Conservation (phyloP, 2,113 vertebrate species). For the Perognathus longimembris region DNA sequence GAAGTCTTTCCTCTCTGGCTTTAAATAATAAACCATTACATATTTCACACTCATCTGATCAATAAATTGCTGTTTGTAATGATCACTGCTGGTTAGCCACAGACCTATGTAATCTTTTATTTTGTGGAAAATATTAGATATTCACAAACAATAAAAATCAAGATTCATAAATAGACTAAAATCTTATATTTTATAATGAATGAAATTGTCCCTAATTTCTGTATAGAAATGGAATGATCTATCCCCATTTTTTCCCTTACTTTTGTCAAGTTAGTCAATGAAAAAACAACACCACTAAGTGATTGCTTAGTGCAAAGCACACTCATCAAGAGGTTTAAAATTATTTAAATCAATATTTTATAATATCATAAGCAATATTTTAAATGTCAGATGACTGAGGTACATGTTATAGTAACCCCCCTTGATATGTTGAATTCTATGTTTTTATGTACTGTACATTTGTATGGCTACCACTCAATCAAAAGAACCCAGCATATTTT, state of each 20-base stretch:
- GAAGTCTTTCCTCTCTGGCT: neutral
- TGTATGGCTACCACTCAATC: neutral
- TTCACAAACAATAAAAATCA: constrained; percentile 5
- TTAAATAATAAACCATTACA: neutral
- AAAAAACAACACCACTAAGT: neutral
- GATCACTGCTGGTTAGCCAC: neutral
- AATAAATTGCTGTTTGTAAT: neutral
- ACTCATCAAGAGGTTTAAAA: neutral
- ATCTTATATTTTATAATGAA: neutral
- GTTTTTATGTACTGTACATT: neutral
- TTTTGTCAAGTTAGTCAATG: neutral
- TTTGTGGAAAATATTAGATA: neutral
- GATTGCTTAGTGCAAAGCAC: neutral
- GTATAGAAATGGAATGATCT: neutral
- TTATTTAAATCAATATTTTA: neutral
- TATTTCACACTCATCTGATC: neutral
- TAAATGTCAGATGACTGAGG: neutral
- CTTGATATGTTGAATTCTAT: neutral
- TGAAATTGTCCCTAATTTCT: neutral
- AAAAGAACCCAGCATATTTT: constrained; percentile 8
- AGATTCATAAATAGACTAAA: neutral
- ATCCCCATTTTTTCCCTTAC: neutral
- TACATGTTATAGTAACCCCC: neutral
- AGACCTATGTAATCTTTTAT: neutral
- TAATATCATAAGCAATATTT: neutral